Conservation (phyloP, 2,888 invertebrate species). For the Synergus umbraculus region DNA sequence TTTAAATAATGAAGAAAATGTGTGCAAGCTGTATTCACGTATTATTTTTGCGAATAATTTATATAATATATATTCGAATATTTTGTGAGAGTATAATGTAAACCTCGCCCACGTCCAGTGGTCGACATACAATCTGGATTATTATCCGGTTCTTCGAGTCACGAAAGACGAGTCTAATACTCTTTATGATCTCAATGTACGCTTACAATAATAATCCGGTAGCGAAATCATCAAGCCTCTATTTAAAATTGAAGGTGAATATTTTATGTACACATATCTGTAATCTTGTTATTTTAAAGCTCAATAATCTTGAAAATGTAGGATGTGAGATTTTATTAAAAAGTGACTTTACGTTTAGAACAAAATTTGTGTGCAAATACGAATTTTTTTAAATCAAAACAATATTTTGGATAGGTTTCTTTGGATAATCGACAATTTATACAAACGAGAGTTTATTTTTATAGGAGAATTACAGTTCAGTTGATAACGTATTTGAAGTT, state of each 20-base stretch:
- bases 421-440: not conserved
- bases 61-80: not conserved
- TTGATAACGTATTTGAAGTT: not conserved
- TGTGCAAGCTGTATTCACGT: not conserved
- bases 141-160: slow-evolving; percentile 63
- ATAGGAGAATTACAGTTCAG: not conserved
- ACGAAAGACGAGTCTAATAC: slow-evolving; percentile 53
- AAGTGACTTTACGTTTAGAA: not conserved
- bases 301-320: not conserved
- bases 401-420: not conserved
- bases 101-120: slow-evolving; percentile 63
- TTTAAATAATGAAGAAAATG: not conserved
- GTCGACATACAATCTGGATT: slow-evolving; percentile 67
- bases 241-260: not conserved
- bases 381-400: not conserved
- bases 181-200: slow-evolving; percentile 52
- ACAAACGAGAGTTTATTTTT: not conserved
- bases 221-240: slow-evolving; percentile 51
- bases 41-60: not conserved
- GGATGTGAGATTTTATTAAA: not conserved
- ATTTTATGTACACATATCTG: not conserved
- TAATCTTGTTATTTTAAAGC: not conserved
- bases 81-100: not conserved
- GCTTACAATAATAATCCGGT: slow-evolving; percentile 58
- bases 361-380: not conserved